Base-by-base conservation (phyloP, 2,797 vertebrate genomes). In the Bradypus variegatus region DNA sequence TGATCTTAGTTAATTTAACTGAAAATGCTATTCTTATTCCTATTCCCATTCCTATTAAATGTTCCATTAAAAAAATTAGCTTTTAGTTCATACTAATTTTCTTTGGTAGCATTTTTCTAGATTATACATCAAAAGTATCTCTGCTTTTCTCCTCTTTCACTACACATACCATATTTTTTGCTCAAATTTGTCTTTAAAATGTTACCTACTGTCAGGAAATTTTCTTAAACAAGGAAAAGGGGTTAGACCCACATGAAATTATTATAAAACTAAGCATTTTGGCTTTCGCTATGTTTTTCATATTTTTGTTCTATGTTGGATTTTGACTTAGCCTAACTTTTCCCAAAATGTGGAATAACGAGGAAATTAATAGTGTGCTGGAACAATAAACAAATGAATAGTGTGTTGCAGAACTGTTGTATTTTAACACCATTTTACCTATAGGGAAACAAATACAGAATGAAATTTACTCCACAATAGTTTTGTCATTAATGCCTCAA, bases 21-120 rank as follows among this genome's bases (percentile, higher is more conserved):
- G 90, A 89, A 96, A 89, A 93, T 60, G 50, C 82, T 73, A 86
- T 93, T 94, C 75, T 94, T 91, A 95, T 58, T 95, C 86, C 89
- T 73, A 93, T 50, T 93, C 75, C 94, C 90, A 95, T 60, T 95
- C 88, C 89, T 73, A 93, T 50, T 93, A 94, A 95, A 91, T 0
- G 10, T 80, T 53, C 65, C 91, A 86, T 75, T 89, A 78, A 95
- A 92, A 96, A 91, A 95, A 88, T 78, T 83, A 92, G 81, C 38
- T 90, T 91, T 3, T 58, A 93, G 67, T 86, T 83, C 88, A 36
- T 45, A 93, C 8, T 73, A 95, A 90, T 83, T 89, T 96, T 75
- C 65, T 94, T 65, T 69, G 82, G 91, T 91, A 88, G 2, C 4
- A 72, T 79, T 81, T 93, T 55, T 76, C 64, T 64, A 82, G 93